Evolutionary conservation across 2,888 invertebrate species (phyloP).

Genomic region (Petrolisthes manimaculis): DNA sequence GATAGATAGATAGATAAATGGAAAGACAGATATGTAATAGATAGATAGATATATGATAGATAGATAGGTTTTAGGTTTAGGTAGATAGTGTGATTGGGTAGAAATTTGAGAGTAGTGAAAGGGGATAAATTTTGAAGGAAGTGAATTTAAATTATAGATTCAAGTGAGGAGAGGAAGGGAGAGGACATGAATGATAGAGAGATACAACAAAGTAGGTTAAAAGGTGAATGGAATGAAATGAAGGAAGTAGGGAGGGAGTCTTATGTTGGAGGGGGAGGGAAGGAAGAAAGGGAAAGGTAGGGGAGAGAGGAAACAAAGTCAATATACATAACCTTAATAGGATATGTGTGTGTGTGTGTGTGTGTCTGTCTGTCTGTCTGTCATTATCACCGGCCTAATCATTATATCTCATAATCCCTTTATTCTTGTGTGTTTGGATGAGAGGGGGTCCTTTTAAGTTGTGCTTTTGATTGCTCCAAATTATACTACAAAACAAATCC

Average conservation of each 20-base stretch:
- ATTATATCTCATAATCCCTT: not conserved
- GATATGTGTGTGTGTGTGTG: not conserved
- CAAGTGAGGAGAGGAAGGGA: not conserved
- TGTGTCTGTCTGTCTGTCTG: not conserved
- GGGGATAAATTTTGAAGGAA: too few species aligned
- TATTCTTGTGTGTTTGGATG: not conserved
- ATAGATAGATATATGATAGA: too few species aligned
- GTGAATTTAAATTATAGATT: not conserved
- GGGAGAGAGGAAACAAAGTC: not conserved
- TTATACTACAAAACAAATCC: too few species aligned
- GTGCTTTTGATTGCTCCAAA: too few species aligned
- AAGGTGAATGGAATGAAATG: not conserved
- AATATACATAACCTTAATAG: constrained; percentile 8
- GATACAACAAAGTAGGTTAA: not conserved
- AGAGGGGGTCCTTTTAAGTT: not conserved
- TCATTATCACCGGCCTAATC: not conserved
- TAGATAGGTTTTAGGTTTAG: too few species aligned
- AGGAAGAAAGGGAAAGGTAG: not conserved
- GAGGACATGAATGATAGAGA: not conserved
- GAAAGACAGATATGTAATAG: too few species aligned
- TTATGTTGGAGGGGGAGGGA: not conserved
- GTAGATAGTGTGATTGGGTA: too few species aligned
- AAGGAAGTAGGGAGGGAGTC: not conserved
- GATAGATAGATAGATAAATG: too few species aligned
- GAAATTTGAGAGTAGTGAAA: too few species aligned